A percentile compares a stretch with the other conserved stretches of the same genome.
Evolutionary conservation across 1,140 invertebrate genomes (phyloP).

Genomic region (Neodiprion fabricii): DNA sequence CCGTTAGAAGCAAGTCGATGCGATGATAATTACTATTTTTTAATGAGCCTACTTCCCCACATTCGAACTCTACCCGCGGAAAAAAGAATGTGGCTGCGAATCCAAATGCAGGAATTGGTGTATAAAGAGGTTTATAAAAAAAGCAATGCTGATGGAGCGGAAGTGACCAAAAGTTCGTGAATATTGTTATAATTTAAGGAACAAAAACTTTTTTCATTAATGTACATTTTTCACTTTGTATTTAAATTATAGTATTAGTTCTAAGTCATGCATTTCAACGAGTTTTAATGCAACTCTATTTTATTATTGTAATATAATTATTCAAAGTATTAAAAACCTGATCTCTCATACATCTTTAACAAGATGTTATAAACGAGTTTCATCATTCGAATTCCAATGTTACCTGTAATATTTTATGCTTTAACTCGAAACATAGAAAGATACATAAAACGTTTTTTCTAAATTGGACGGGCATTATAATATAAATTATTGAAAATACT

Average conservation of each 20-base stretch:
- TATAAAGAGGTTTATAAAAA: slow-evolving; percentile 59
- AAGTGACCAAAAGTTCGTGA: slow-evolving; percentile 23
- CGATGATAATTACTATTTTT: slow-evolving; percentile 58
- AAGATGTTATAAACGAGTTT: too few species aligned
- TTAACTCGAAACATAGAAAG: too few species aligned
- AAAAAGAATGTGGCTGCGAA: slow-evolving; percentile 52
- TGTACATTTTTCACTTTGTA: neutral
- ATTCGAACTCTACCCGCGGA: slow-evolving; percentile 52
- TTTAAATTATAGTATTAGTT: slow-evolving; percentile 19
- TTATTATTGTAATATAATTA: slow-evolving; percentile 22
- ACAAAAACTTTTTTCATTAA: neutral
- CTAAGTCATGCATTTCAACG: slow-evolving; percentile 44
- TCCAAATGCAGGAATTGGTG: slow-evolving; percentile 58
- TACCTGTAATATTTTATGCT: too few species aligned
- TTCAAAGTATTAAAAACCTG: neutral
- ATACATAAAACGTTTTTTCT: too few species aligned
- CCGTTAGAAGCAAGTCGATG: slow-evolving; percentile 45
- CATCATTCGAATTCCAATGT: too few species aligned
- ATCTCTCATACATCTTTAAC: neutral
- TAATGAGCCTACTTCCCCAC: slow-evolving; percentile 57
- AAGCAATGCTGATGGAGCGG: slow-evolving; percentile 17
- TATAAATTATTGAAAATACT: too few species aligned
- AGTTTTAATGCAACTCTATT: slow-evolving; percentile 34
- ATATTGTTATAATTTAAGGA: slow-evolving; percentile 24
- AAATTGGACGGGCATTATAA: too few species aligned